phyloP scores from a whole-genome alignment of 2,113 vertebrate species.

The Chionis minor region DNA sequence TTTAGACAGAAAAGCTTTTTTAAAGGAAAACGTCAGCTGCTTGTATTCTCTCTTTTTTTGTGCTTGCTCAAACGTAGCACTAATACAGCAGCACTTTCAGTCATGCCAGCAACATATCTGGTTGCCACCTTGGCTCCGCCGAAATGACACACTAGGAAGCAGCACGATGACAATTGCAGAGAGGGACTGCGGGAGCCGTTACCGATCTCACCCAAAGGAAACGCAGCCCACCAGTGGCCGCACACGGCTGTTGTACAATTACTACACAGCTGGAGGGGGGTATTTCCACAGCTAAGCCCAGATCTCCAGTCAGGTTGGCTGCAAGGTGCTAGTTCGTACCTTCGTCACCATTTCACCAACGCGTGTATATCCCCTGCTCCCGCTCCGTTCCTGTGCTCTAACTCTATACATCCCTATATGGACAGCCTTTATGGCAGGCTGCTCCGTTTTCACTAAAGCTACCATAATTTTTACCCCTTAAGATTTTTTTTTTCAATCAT shows the following conservation, averaged over 20 bases:
- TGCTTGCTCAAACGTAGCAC: neutral
- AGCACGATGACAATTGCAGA: neutral
- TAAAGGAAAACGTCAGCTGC: constrained; percentile 18
- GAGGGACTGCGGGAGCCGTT: neutral
- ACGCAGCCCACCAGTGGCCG: accelerated
- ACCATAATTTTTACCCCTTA: neutral
- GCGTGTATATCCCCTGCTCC: neutral
- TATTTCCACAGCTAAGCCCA: neutral
- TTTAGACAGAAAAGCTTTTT: constrained; percentile 49
- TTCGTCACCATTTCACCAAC: neutral
- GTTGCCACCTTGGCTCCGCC: neutral
- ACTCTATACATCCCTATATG: neutral
- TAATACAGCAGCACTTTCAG: neutral
- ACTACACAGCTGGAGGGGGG: neutral
- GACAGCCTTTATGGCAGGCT: neutral
- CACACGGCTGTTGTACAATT: neutral
- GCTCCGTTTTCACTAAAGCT: neutral
- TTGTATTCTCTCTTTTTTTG: neutral
- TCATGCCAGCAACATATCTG: neutral
- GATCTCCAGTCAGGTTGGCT: neutral
- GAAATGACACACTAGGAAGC: neutral
- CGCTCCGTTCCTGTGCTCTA: neutral
- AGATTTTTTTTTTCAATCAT: neutral
- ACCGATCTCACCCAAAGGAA: accelerated
- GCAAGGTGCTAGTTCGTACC: neutral